Evolutionary conservation across 2,797 vertebrate species (phyloP), one percentile per base, ranked within the genome.

Genomic region (Aphelocoma californica): DNA sequence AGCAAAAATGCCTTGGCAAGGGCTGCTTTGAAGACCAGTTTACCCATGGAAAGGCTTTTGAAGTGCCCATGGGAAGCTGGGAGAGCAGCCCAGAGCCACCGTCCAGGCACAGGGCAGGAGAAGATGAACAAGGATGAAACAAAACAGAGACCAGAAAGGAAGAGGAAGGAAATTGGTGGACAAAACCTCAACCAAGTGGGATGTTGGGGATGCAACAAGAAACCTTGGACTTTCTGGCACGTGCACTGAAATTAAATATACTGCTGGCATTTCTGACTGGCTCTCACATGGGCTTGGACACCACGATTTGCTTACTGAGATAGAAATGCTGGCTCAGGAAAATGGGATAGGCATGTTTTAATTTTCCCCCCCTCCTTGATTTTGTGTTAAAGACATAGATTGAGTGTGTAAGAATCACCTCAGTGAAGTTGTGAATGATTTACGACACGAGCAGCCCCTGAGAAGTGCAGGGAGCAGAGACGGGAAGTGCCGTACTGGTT

Each of bases 261-360:
- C 9, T 82, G 74, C 23, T 91, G 81, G 38, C 57, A 61, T 71
- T 93, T 78, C 65, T 21, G 40, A 24, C 34, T 71, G 45, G 60
- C 45, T 92, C 62, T 71, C 53, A 42, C 28, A 15, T 10, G 21
- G 60, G 16, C 53, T 56, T 77, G 42, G 36, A 80, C 83, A 57
- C 57, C 70, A 56, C 32, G 18, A 25, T 89, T 78, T 91, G 34
- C 54, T 94, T 77, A 48, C 6, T 84, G 86, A 91, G 67, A 73
- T 14, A 93, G 74, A 78, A 94, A 94, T 91, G 60, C 71, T 92
- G 84, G 36, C 85, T 88, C 38, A 67, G 71, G 61, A 91, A 89
- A 80, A 32, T 1, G 7, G 17, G 40, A 73, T 40, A 47, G 34
- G 28, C 25, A 10, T n/a, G 6, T 25, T 60, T 44, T 32, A 6